These are phyloP conservation scores for Saccopteryx leptura DNA, from an alignment of 2,113 vertebrate genomes.

Conservation along the genomic window DNA sequence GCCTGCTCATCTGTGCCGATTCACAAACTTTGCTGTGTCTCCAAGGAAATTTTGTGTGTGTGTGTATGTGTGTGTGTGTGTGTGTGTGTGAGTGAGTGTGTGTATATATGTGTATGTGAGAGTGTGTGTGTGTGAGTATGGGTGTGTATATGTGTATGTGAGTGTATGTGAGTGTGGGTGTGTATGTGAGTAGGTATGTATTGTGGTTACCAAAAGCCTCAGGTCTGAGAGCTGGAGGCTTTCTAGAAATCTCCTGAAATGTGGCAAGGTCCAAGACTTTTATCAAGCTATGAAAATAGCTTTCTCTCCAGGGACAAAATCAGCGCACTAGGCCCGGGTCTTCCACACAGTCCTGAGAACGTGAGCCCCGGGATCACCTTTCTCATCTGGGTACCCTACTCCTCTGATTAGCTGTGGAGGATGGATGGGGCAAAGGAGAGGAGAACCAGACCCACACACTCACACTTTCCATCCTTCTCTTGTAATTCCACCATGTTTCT, in stretches of 20 bases:
- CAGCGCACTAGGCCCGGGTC: accelerated
- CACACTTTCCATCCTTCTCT: background rate
- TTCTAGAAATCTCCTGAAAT: background rate
- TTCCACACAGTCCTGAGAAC: background rate
- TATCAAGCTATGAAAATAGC: background rate
- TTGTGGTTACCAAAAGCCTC: background rate
- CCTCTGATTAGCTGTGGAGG: background rate
- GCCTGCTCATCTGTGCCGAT: slow-evolving; percentile 42
- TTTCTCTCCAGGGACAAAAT: background rate
- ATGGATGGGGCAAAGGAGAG: background rate
- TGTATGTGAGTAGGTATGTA: background rate
- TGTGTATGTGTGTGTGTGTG: background rate
- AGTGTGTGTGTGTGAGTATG: background rate
- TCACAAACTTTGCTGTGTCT: background rate
- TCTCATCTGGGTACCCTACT: background rate
- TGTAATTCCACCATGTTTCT: background rate
- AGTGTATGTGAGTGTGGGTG: background rate
- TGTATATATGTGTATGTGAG: background rate
- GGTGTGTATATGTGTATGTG: too few relatives aligned
- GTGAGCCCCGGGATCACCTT: accelerated
- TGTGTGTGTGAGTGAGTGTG: too few relatives aligned
- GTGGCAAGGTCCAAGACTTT: background rate
- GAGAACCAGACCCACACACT: background rate
- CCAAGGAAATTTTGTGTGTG: background rate
- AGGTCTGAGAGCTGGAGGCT: background rate